Evolutionary conservation across 2,113 vertebrate species (phyloP).

Genomic region (Anolis carolinensis): DNA sequence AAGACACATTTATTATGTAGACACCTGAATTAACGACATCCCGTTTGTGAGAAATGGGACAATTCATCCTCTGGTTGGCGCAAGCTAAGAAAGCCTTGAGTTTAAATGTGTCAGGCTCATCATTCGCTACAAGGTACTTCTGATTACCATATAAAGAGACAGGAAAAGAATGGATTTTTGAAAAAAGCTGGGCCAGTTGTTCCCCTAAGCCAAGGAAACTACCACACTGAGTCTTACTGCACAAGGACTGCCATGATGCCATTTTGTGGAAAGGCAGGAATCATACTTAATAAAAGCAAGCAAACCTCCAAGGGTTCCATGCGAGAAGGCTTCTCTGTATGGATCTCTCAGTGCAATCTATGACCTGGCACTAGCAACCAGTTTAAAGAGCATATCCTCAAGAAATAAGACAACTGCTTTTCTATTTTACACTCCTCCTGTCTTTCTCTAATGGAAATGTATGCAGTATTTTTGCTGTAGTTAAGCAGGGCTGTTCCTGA

Average conservation of each 20-base stretch:
- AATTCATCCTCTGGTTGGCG: constrained; percentile 41
- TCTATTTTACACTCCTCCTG: background rate
- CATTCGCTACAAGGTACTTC: background rate
- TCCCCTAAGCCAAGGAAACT: background rate
- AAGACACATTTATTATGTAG: constrained; percentile 33
- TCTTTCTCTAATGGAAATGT: no score
- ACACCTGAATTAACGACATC: constrained; percentile 45
- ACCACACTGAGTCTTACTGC: background rate
- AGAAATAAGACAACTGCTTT: background rate
- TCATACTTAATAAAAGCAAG: background rate
- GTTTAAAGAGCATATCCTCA: background rate
- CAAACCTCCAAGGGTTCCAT: background rate
- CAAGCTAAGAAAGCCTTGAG: constrained; percentile 1
- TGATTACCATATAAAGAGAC: background rate
- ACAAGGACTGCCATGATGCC: background rate
- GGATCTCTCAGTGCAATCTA: background rate
- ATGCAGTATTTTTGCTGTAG: no score
- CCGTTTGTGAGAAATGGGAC: constrained; percentile 25
- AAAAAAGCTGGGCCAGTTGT: background rate
- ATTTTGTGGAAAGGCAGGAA: background rate
- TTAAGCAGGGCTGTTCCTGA: background rate
- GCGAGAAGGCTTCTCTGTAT: no score
- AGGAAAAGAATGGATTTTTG: background rate
- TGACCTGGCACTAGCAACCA: background rate
- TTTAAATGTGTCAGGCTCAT: constrained; percentile 17